These are phyloP conservation scores for Channa striata DNA, from an alignment of 2,797 vertebrate species.

Conservation along the genomic window DNA sequence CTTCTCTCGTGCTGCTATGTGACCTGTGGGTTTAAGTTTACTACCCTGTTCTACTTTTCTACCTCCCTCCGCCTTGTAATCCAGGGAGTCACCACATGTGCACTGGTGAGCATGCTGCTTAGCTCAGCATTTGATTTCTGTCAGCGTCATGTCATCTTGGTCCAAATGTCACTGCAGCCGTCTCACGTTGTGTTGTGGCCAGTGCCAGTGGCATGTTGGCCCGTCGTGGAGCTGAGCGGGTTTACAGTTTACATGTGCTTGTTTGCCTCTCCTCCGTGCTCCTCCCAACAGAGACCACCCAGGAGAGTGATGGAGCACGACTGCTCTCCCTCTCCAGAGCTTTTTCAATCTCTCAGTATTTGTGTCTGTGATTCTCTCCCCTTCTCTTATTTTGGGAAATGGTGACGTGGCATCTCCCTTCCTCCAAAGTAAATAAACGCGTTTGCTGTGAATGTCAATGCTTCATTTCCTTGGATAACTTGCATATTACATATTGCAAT, in stretches of 20 bases:
- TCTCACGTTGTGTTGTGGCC: conserved; percentile 79
- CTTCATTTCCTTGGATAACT: neutral
- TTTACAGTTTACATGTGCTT: conserved; percentile 97
- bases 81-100: conserved; percentile 52
- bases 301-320: conserved; percentile 86
- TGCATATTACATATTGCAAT: neutral
- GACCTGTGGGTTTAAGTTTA: conserved; percentile 31
- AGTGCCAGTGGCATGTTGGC: conserved; percentile 82
- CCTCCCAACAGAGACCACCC: conserved; percentile 93
- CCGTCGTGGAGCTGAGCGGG: conserved; percentile 86
- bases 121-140: conserved; percentile 19
- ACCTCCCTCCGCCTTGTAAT: conserved; percentile 4
- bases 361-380: conserved; percentile 41
- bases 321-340: conserved; percentile 63
- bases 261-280: conserved; percentile 94
- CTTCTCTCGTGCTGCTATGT: conserved; percentile 45
- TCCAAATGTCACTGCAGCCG: conserved; percentile 71
- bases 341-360: conserved; percentile 49
- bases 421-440: conserved; percentile 15
- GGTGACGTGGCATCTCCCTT: conserved; percentile 13
- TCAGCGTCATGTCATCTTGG: conserved; percentile 55
- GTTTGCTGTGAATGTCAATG: neutral
- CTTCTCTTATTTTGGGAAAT: conserved; percentile 36
- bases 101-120: conserved; percentile 30
- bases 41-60: conserved; percentile 12